Conservation (phyloP, 2,113 vertebrate genomes). For the Irena cyanogastra region DNA sequence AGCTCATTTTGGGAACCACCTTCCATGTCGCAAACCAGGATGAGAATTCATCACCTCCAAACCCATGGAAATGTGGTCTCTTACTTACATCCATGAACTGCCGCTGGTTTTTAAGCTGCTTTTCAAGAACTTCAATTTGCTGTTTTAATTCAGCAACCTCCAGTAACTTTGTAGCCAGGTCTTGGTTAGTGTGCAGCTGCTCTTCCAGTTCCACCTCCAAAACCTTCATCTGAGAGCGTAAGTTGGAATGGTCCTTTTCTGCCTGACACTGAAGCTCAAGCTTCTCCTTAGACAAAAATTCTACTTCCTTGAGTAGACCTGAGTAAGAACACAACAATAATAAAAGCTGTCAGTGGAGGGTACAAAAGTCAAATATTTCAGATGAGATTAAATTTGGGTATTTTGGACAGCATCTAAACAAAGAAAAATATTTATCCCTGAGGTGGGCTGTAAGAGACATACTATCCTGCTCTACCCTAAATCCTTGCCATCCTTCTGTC, state of each 20-base stretch:
- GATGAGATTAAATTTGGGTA: background rate
- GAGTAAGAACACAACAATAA: background rate
- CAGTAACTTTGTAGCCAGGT: conserved; percentile 71
- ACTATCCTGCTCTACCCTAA: background rate
- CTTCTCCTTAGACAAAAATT: conserved; percentile 80
- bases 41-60: background rate
- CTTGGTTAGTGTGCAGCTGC: conserved; percentile 76
- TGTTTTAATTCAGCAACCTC: conserved; percentile 81
- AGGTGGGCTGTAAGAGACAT: background rate
- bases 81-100: conserved; percentile 91
- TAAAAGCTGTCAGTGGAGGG: background rate
- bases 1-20: background rate
- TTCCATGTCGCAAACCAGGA: background rate
- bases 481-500: background rate
- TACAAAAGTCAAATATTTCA: background rate
- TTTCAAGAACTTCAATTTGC: conserved; percentile 86
- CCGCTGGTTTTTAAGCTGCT: conserved; percentile 86
- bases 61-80: background rate
- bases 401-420: background rate
- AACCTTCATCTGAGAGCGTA: conserved; percentile 77
- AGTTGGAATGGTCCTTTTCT: conserved; percentile 81
- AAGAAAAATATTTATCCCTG: background rate
- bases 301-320: conserved; percentile 85
- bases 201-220: conserved; percentile 90
- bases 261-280: conserved; percentile 86